A percentile compares a stretch with the other conserved stretches of the same genome.
These are phyloP conservation scores for Idaea dimidiata DNA, from an alignment of 2,888 invertebrate species.

Conservation along the genomic window DNA sequence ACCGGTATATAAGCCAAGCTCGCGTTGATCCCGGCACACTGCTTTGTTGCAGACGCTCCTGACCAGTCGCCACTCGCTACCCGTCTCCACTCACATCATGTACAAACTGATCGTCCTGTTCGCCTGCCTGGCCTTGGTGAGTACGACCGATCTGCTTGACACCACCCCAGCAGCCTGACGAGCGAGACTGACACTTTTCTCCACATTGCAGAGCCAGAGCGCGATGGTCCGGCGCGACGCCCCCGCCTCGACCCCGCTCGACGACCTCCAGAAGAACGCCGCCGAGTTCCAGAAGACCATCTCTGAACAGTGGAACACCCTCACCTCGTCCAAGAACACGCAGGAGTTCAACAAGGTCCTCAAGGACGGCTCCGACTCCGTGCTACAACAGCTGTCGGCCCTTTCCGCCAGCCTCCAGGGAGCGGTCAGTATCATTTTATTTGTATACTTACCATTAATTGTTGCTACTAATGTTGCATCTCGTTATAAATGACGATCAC, in stretches of 20 bases:
- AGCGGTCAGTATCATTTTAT: conserved; percentile 52
- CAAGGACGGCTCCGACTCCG: conserved; percentile 58
- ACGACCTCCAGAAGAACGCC: conserved; percentile 61
- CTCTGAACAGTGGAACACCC: conserved; percentile 47
- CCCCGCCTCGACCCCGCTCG: conserved; percentile 33
- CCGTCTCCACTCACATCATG: conserved; percentile 8
- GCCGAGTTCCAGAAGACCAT: conserved; percentile 57
- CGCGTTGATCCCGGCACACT: conserved; percentile 37
- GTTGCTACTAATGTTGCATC: too few species aligned
- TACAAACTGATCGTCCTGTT: conserved; percentile 51
- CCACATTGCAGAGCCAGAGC: conserved; percentile 50
- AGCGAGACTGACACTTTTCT: too few species aligned
- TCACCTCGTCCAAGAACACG: conserved; percentile 61
- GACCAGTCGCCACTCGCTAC: too few species aligned
- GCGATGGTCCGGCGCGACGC: conserved; percentile 59
- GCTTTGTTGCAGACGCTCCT: conserved; percentile 38
- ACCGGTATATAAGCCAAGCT: conserved; percentile 36
- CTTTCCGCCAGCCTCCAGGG: conserved; percentile 50
- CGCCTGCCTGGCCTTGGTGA: conserved; percentile 65
- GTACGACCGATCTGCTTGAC: too few species aligned
- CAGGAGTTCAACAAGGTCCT: conserved; percentile 59
- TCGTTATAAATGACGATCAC: too few species aligned
- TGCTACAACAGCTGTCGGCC: conserved; percentile 52
- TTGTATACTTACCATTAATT: too few species aligned
- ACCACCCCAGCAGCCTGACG: too few species aligned